These are phyloP conservation scores for Silurus meridionalis DNA, from an alignment of 2,113 vertebrate species.

Conservation along the genomic window DNA sequence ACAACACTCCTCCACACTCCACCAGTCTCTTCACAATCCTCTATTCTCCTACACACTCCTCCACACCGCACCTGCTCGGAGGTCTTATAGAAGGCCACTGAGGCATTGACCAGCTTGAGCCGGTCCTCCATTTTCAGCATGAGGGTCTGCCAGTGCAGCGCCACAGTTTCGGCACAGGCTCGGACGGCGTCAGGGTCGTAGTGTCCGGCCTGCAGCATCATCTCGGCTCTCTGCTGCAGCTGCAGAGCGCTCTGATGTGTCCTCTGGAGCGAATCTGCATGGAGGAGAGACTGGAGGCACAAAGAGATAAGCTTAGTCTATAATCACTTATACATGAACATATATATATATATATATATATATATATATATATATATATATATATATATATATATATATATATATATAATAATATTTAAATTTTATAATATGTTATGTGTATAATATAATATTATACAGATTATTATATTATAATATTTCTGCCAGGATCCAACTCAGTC, in stretches of 20 bases:
- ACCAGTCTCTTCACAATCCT: no score
- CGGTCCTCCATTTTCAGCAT: slow-evolving; percentile 98
- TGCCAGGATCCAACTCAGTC: background rate
- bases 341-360: background rate
- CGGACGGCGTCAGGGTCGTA: slow-evolving; percentile 93
- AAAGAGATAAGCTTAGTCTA: background rate
- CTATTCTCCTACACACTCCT: background rate
- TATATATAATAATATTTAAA: background rate
- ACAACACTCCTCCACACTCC: background rate
- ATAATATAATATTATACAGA: no score
- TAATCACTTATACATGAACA: background rate
- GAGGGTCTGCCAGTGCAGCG: slow-evolving; percentile 96
- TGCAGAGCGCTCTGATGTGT: slow-evolving; percentile 98
- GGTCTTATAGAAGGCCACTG: slow-evolving; percentile 96
- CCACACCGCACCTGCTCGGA: slow-evolving; percentile 87
- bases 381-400: background rate
- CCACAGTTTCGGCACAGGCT: slow-evolving; percentile 94
- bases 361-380: background rate
- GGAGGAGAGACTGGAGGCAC: slow-evolving; percentile 86
- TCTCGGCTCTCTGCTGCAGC: slow-evolving; percentile 95
- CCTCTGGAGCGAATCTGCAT: slow-evolving; percentile 97
- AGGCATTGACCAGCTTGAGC: slow-evolving; percentile 96
- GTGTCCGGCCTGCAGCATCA: slow-evolving; percentile 91
- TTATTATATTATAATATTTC: background rate
- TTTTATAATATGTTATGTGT: background rate